These are phyloP conservation scores for Phlogophora meticulosa DNA, from an alignment of 2,888 invertebrate species.

Conservation along the genomic window DNA sequence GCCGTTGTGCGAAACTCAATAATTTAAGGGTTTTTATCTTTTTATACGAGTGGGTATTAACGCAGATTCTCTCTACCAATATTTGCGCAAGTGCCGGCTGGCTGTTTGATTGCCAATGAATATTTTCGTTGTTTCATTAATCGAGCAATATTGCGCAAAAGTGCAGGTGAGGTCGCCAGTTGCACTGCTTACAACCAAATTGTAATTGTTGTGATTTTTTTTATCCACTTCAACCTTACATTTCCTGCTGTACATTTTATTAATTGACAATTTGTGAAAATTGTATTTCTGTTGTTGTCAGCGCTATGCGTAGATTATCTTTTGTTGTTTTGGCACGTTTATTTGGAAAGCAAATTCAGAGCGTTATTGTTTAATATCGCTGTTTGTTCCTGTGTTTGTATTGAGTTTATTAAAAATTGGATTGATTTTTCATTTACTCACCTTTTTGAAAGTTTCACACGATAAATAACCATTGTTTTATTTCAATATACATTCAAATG, in stretches of 20 bases:
- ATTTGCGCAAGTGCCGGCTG: slow-evolving; percentile 75
- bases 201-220: slow-evolving; percentile 65
- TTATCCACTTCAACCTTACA: slow-evolving; percentile 60
- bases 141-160: slow-evolving; percentile 72
- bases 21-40: slow-evolving; percentile 71
- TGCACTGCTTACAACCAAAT: slow-evolving; percentile 68
- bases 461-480: slow-evolving; percentile 43
- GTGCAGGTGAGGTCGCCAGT: slow-evolving; percentile 66
- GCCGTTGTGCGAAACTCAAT: slow-evolving; percentile 66
- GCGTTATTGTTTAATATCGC: slow-evolving; percentile 76
- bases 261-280: slow-evolving; percentile 73
- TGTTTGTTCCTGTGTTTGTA: slow-evolving; percentile 73
- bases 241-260: slow-evolving; percentile 66
- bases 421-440: slow-evolving; percentile 64
- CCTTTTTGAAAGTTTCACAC: slow-evolving; percentile 38
- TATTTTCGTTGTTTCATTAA: slow-evolving; percentile 79
- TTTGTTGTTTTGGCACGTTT: slow-evolving; percentile 71
- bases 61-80: slow-evolving; percentile 78
- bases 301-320: slow-evolving; percentile 71
- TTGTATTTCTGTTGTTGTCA: slow-evolving; percentile 75
- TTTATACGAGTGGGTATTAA: slow-evolving; percentile 72
- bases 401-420: slow-evolving; percentile 73
- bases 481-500: slow-evolving; percentile 36
- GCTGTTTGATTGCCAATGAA: slow-evolving; percentile 80
- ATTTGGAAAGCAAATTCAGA: slow-evolving; percentile 72